Base-by-base conservation (phyloP, 2,888 invertebrate species). In the Buathra laborator region DNA sequence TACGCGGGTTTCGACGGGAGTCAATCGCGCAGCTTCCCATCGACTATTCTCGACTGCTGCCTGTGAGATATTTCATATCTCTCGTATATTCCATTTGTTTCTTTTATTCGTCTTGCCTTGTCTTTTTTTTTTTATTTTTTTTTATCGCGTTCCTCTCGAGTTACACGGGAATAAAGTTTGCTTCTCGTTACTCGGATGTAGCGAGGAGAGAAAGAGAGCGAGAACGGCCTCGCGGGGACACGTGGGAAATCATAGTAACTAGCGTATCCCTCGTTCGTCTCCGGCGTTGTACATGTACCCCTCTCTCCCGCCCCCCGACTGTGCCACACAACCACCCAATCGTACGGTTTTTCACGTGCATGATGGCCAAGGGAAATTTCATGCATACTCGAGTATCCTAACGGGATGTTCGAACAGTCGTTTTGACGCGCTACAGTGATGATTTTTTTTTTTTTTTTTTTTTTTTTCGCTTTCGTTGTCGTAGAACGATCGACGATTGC, bases 181-280 rank as follows among this genome's bases (percentile, higher is more conserved):
- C 81, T 81, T 84, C 82, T 82, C 84, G 84, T 77, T 79, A 86
- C 70, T 62, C 59, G 44, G 51, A 53, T 53, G 43, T 59, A 68
- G 71, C 56, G 44, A 44, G 44, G 46, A 59, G 64, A 24, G 51
- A n/a, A 29, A 14, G 70, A 29, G 29, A 12, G 32, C 14, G 56
- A 32, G 56, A 59, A 29, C 37, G 43, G 80, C 84, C 70, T 70
- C 76, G 76, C 64, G 59, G 64, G 81, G 83, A 83, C 86, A 86
- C 86, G 86, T 86, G 86, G 86, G 86, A 86, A 86, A 86, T 86
- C 86, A 86, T 85, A 67, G 83, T 83, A 85, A 86, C 86, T 83
- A 80, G 79, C 75, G 71, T 72, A 66, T 76, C 74, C 74, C 84
- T 66, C 76, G 78, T 74, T 70, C 84, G 71, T 53, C 64, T 46